A percentile compares a stretch with the other conserved stretches of the same genome.
Conservation (phyloP, 2,113 vertebrate genomes). For the Serranochromis macrocephalus region DNA sequence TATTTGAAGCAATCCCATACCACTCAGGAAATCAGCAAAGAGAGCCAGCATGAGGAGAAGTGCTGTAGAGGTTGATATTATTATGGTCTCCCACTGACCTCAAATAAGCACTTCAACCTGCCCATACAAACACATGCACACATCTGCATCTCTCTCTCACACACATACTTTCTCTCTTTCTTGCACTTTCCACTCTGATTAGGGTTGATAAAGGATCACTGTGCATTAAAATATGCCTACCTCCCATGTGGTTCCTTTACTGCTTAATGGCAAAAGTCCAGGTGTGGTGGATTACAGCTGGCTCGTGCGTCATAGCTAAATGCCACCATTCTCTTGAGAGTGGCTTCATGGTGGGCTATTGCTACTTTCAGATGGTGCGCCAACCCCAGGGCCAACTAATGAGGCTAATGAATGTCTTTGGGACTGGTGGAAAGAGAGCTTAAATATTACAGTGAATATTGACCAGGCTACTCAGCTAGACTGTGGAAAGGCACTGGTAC, state of each 20-base stretch:
- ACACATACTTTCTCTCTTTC: not conserved
- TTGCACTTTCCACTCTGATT: not conserved
- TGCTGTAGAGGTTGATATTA: not conserved
- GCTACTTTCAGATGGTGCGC: not conserved
- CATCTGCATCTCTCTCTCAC: not conserved
- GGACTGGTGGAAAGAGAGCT: not conserved
- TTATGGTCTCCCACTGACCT: not conserved
- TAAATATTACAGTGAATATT: not conserved
- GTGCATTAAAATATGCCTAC: not conserved
- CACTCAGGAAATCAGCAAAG: not conserved
- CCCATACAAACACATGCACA: not conserved
- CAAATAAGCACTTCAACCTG: not conserved
- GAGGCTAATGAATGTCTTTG: conserved; percentile 33
- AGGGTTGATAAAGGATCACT: not conserved
- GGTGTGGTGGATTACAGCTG: conserved; percentile 46
- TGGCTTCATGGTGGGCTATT: conserved; percentile 21
- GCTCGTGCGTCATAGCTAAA: conserved; percentile 66
- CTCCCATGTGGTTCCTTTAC: conserved; percentile 13
- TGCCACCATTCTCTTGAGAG: conserved; percentile 45
- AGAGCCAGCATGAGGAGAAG: not conserved
- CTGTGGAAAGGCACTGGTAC: not conserved
- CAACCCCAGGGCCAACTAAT: not conserved
- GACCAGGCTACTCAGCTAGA: not conserved
- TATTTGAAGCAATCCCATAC: conserved; percentile 21
- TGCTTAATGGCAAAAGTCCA: conserved; percentile 37